Evolutionary conservation across 2,797 vertebrate species (phyloP), one percentile per base, ranked within the genome.

Genomic region (Echiichthys vipera): DNA sequence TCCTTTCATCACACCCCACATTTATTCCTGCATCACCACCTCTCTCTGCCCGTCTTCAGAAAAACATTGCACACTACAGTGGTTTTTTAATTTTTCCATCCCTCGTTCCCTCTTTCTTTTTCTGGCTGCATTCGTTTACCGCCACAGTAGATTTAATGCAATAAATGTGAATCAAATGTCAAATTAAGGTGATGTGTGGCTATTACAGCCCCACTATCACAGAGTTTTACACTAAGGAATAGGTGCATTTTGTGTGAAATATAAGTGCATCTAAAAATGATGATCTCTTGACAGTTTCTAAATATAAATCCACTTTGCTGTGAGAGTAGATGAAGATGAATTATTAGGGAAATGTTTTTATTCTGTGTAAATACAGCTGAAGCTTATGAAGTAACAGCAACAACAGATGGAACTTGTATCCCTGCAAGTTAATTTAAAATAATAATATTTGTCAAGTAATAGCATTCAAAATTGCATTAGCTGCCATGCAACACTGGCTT

Each of bases 401-500:
- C 59, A 72, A 42, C 40, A 74, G 63, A 58, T 51, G 36, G 43
- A 65, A 30, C 51, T 83, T 75, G 43, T n/a, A 58, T 65, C 70
- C 37, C 45, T 51, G 7, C 11, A 56, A 70, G 39, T 45, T 71
- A n/a, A 61, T 61, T 50, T 46, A n/a, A n/a, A n/a, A n/a, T n/a
- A n/a, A n/a, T n/a, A n/a, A n/a, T n/a, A 32, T 27, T 49, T 78
- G 36, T 45, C 69, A 39, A 54, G 14, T 80, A 55, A 77, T 50
- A 66, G 65, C 29, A 71, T 43, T 20, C 15, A 49, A 30, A 39
- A 78, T 39, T 29, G 13, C 42, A 17, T 73, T 66, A 43, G 83
- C 77, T 84, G 72, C 78, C 56, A 77, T 68, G 84, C 83, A 89
- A 81, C 80, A 20, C 10, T 2, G 25, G 14, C 55, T 73, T 54